Percentiles rank a stretch among this genome's conserved stretches.
These are phyloP conservation scores for Podocnemis expansa DNA, from an alignment of 2,113 vertebrate species.

Conservation along the genomic window DNA sequence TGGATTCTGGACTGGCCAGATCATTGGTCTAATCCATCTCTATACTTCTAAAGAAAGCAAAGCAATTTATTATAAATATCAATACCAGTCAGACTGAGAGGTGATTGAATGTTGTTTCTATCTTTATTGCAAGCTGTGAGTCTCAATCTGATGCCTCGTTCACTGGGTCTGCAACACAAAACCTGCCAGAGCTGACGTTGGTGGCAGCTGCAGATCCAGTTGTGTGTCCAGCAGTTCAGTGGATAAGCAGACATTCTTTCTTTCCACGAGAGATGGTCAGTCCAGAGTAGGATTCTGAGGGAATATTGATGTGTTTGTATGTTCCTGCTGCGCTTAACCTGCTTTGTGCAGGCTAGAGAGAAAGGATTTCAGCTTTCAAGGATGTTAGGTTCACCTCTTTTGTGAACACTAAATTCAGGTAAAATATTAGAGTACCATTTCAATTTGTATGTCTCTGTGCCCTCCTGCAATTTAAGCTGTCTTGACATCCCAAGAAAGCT, in stretches of 20 bases:
- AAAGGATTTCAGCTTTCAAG: neutral
- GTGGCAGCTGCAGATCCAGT: rapidly evolving
- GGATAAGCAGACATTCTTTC: neutral
- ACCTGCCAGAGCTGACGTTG: neutral
- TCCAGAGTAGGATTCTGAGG: rapidly evolving
- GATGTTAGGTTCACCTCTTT: neutral
- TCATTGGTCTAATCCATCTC: neutral
- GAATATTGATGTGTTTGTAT: neutral
- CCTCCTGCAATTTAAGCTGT: conserved; percentile 8
- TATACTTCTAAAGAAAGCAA: neutral
- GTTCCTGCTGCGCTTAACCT: neutral
- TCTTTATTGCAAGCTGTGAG: neutral
- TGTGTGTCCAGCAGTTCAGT: rapidly evolving
- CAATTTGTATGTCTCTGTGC: neutral
- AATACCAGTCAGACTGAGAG: neutral
- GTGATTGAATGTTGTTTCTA: neutral
- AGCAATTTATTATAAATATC: neutral
- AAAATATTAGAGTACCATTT: neutral
- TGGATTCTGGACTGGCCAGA: neutral
- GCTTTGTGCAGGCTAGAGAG: neutral
- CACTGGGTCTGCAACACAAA: neutral
- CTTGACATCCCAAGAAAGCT: neutral
- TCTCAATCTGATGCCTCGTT: neutral
- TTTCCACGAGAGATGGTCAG: neutral
- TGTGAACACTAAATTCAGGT: neutral